Percentiles rank a stretch among this genome's conserved stretches.
Conservation (phyloP, 2,888 invertebrate genomes). For the Carcina quercana region DNA sequence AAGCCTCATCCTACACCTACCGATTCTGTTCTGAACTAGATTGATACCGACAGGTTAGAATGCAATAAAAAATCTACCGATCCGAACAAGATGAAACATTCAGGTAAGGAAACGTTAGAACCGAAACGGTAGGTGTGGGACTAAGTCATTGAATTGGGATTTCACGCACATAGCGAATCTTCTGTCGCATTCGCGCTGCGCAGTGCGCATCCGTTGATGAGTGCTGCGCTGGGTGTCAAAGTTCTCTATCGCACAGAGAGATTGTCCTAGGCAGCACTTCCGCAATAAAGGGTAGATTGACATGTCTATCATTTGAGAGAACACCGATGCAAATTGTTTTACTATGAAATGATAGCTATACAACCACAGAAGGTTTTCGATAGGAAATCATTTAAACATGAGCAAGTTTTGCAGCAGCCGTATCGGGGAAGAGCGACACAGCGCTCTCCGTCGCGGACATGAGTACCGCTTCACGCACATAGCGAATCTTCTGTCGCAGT, state of each 20-base stretch:
- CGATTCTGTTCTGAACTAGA: no score
- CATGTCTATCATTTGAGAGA: no score
- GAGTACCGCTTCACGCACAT: slow-evolving; percentile 84
- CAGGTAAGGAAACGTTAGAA: no score
- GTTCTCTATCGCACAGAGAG: slow-evolving; percentile 81
- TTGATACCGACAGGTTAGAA: no score
- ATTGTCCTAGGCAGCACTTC: slow-evolving; percentile 86
- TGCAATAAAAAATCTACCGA: no score
- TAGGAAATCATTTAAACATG: slow-evolving; percentile 66
- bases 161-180: slow-evolving; percentile 86
- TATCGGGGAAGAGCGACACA: slow-evolving; percentile 84
- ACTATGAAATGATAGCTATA: no score
- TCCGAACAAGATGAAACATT: no score
- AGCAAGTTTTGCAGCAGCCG: slow-evolving; percentile 84
- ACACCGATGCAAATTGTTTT: no score
- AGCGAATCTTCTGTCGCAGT: slow-evolving; percentile 87
- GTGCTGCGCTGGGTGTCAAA: slow-evolving; percentile 38
- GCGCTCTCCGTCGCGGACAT: slow-evolving; percentile 81
- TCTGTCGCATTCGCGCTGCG: slow-evolving; percentile 89
- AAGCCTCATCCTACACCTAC: no score
- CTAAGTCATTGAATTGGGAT: no score
- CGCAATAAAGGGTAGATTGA: slow-evolving; percentile 92
- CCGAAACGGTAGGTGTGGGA: no score
- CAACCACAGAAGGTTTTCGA: no score
- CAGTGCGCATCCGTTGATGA: slow-evolving; percentile 79